A percentile compares a stretch with the other conserved stretches of the same genome.
These are phyloP conservation scores for Xiphorhynchus erythropygius DNA, from an alignment of 2,797 vertebrate species.

Conservation along the genomic window DNA sequence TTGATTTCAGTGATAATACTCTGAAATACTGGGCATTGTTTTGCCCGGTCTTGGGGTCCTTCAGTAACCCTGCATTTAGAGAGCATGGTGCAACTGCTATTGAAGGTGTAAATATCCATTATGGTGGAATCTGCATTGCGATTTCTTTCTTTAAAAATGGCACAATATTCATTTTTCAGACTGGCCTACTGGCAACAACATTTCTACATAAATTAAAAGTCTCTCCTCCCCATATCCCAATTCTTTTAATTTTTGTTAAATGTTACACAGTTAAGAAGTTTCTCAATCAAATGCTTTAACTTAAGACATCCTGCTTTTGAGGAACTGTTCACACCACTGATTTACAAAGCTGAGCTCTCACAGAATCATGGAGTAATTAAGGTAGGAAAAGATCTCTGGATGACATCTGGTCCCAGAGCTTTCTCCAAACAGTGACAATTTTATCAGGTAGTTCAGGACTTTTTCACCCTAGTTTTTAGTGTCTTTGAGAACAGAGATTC, in stretches of 20 bases:
- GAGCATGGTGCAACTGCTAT: background rate
- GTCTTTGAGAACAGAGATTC: background rate
- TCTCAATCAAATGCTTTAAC: background rate
- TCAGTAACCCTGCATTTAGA: background rate
- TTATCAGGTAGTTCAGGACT: background rate
- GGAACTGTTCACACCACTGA: background rate
- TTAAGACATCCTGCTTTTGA: background rate
- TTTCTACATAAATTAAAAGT: background rate
- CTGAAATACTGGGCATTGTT: background rate
- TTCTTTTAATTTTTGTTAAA: background rate
- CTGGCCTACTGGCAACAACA: background rate
- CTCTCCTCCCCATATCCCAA: background rate
- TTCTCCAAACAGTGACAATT: background rate
- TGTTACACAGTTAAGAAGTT: background rate
- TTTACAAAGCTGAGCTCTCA: background rate
- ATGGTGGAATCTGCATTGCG: background rate
- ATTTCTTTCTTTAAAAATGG: background rate
- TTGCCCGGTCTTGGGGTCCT: background rate
- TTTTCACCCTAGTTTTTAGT: background rate
- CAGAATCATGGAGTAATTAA: background rate
- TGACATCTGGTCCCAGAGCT: background rate
- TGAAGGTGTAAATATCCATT: background rate
- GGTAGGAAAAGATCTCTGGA: background rate
- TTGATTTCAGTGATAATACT: background rate
- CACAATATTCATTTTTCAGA: background rate